Evolutionary conservation across 2,888 invertebrate genomes (phyloP).

Genomic region (Pyrgus malvae): DNA sequence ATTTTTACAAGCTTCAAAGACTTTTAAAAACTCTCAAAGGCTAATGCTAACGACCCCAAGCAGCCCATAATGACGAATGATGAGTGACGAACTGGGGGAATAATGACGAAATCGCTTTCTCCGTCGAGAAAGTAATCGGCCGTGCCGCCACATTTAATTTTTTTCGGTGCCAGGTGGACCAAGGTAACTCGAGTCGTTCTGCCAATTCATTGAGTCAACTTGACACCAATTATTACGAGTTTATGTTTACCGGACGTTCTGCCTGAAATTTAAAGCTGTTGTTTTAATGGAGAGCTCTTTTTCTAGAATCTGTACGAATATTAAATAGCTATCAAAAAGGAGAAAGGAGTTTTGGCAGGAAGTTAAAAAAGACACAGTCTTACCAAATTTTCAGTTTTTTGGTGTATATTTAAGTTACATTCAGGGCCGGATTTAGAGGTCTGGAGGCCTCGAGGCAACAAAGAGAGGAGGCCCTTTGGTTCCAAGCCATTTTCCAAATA

Average conservation of each 20-base stretch:
- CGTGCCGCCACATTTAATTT: slow-evolving; percentile 25
- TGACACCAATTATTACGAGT: background rate
- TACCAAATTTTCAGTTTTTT: too few species aligned
- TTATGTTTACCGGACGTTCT: too few species aligned
- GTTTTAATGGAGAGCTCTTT: too few species aligned
- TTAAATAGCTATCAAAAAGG: too few species aligned
- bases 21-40: background rate
- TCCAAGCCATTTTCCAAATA: too few species aligned
- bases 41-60: slow-evolving; percentile 32
- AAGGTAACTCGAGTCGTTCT: background rate
- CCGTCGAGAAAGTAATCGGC: slow-evolving; percentile 48
- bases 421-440: too few species aligned
- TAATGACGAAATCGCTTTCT: slow-evolving; percentile 42
- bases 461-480: too few species aligned
- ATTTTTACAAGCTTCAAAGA: background rate
- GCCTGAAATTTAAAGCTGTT: too few species aligned
- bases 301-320: background rate
- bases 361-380: too few species aligned
- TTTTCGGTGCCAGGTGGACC: slow-evolving; percentile 1
- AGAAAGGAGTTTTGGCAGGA: too few species aligned
- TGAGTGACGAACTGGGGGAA: slow-evolving; percentile 13
- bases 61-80: slow-evolving; percentile 14
- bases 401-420: too few species aligned
- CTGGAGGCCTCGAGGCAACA: too few species aligned
- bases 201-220: background rate